A percentile compares a stretch with the other conserved stretches of the same genome.
These are phyloP conservation scores for Volucella inflata DNA, from an alignment of 2,888 invertebrate species.

Conservation along the genomic window DNA sequence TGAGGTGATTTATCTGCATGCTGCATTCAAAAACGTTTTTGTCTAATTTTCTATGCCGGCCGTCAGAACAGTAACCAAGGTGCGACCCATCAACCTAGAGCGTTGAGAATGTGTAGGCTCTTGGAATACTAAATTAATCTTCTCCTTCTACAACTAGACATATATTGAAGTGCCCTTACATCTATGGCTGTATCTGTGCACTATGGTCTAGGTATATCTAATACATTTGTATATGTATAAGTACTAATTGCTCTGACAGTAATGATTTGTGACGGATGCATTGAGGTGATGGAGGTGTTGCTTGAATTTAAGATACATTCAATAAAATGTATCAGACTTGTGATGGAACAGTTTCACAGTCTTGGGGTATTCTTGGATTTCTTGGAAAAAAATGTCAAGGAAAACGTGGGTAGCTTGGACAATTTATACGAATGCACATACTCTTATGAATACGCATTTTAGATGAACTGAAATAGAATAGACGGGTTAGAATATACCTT, in stretches of 20 bases:
- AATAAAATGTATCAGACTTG: constrained; percentile 66
- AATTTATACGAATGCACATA: constrained; percentile 30
- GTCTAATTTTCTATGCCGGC: constrained; percentile 48
- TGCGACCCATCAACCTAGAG: constrained; percentile 60
- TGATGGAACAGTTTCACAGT: neutral
- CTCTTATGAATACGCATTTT: neutral
- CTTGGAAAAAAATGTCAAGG: constrained; percentile 57
- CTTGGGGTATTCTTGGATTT: constrained; percentile 36
- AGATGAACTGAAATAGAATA: constrained; percentile 33
- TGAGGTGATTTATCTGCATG: constrained; percentile 72
- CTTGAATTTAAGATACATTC: constrained; percentile 70
- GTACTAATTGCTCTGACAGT: constrained; percentile 75
- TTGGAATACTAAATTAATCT: constrained; percentile 67
- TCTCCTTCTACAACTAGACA: neutral
- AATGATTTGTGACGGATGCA: constrained; percentile 74
- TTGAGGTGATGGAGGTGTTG: constrained; percentile 70
- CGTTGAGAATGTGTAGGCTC: constrained; percentile 60
- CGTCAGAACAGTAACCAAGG: constrained; percentile 42
- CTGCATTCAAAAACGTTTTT: constrained; percentile 60
- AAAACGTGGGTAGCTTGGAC: constrained; percentile 64
- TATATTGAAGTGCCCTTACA: neutral
- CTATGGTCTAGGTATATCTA: no score
- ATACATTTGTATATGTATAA: constrained; percentile 36
- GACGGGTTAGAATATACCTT: neutral
- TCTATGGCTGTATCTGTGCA: neutral